Conservation (phyloP, 1,140 invertebrate species). For the Oscheius sp. region DNA sequence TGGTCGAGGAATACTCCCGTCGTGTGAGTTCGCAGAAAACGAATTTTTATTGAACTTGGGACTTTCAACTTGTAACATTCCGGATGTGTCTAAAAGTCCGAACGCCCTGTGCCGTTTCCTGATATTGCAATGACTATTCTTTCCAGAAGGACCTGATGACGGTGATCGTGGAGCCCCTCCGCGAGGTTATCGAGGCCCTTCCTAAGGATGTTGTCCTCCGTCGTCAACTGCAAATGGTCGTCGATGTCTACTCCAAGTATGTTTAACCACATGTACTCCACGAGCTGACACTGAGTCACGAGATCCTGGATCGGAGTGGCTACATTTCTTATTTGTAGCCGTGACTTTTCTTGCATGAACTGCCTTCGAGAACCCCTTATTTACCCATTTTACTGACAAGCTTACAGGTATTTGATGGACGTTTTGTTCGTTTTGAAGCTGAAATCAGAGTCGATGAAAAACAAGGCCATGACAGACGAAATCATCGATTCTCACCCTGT, state of each 20-base stretch:
- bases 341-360: too few species aligned
- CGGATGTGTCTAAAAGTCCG: too few species aligned
- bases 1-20: slow-evolving; percentile 21
- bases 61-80: too few species aligned
- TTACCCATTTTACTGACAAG: too few species aligned
- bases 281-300: too few species aligned
- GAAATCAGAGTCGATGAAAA: slow-evolving; percentile 4
- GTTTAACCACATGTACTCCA: too few species aligned
- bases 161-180: slow-evolving; percentile 19
- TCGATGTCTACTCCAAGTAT: slow-evolving; percentile 21
- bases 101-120: too few species aligned
- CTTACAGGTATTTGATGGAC: slow-evolving; percentile 24
- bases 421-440: not conserved
- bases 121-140: not conserved
- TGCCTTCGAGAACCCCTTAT: too few species aligned
- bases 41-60: too few species aligned
- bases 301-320: too few species aligned
- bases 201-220: slow-evolving; percentile 10
- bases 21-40: too few species aligned
- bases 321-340: too few species aligned
- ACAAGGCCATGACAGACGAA: slow-evolving; percentile 8
- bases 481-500: slow-evolving; percentile 21
- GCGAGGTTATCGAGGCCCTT: slow-evolving; percentile 5
- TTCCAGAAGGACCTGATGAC: slow-evolving; percentile 36
- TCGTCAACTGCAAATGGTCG: slow-evolving; percentile 8